Evolutionary conservation across 2,888 invertebrate species (phyloP).

Genomic region (Idaea dimidiata): DNA sequence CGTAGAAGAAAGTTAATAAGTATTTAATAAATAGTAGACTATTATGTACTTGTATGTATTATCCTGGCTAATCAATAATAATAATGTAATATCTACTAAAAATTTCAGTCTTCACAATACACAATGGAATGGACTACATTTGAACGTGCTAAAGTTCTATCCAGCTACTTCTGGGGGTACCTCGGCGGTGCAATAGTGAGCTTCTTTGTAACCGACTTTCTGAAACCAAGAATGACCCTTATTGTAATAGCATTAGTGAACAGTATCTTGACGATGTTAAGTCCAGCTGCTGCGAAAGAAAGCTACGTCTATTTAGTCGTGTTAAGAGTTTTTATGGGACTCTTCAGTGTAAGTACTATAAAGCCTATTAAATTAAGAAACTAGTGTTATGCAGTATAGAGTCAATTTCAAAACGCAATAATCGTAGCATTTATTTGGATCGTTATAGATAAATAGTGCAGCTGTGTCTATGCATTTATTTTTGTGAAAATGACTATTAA

Average conservation of each 20-base stretch:
- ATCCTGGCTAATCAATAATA: too few species aligned
- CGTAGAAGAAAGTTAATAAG: too few species aligned
- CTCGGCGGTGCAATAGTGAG: conserved; percentile 49
- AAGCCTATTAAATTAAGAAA: too few species aligned
- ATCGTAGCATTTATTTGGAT: too few species aligned
- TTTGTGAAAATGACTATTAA: too few species aligned
- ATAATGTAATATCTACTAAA: too few species aligned
- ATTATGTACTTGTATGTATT: too few species aligned
- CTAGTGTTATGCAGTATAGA: too few species aligned
- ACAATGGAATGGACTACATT: conserved; percentile 63
- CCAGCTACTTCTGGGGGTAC: conserved; percentile 82
- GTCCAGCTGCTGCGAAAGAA: conserved; percentile 19
- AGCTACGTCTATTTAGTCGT: conserved; percentile 21
- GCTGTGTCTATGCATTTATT: too few species aligned
- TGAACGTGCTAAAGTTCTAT: conserved; percentile 76
- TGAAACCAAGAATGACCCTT: conserved; percentile 15
- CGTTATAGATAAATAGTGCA: too few species aligned
- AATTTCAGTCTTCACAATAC: conserved; percentile 23
- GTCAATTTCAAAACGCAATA: too few species aligned
- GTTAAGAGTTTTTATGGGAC: conserved; percentile 72
- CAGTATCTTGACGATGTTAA: conserved; percentile 17
- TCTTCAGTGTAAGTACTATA: conserved; percentile 68
- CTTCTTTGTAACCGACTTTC: conserved; percentile 17
- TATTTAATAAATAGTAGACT: too few species aligned
- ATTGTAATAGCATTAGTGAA: conserved; percentile 8